phyloP scores from a whole-genome alignment of 2,888 invertebrate genomes.

The Agriopis leucophaearia region DNA sequence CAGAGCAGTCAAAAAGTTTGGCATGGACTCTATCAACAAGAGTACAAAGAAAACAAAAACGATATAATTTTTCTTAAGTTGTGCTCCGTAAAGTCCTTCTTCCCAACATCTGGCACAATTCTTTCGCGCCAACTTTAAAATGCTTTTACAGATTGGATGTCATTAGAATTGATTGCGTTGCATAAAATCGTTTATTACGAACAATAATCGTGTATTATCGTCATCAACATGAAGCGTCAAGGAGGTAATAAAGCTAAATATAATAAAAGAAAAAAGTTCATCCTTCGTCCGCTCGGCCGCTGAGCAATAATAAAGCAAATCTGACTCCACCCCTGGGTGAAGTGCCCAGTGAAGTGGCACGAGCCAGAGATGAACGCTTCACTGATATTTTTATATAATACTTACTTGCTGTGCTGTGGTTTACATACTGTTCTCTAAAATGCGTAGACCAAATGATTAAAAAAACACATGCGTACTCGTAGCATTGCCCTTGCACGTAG shows the following conservation, averaged over 20 bases:
- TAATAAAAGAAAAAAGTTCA: conserved; percentile 26
- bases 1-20: no score
- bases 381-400: conserved; percentile 16
- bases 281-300: conserved; percentile 16
- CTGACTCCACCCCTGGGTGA: conserved; percentile 28
- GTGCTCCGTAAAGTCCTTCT: neutral
- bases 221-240: conserved; percentile 29
- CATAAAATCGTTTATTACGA: conserved; percentile 25
- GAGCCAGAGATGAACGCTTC: conserved; percentile 16
- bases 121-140: neutral
- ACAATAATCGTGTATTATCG: conserved; percentile 30
- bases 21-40: no score
- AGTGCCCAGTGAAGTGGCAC: conserved; percentile 31
- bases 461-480: neutral
- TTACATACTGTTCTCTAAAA: no score
- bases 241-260: conserved; percentile 29
- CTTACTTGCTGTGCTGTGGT: neutral
- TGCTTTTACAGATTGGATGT: neutral
- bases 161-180: conserved; percentile 18
- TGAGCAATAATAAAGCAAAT: conserved; percentile 34
- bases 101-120: neutral
- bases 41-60: neutral
- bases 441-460: no score
- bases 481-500: neutral
- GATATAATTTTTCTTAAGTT: neutral